Base-by-base conservation (phyloP, 2,888 invertebrate genomes). In the Resseliella maxima region DNA sequence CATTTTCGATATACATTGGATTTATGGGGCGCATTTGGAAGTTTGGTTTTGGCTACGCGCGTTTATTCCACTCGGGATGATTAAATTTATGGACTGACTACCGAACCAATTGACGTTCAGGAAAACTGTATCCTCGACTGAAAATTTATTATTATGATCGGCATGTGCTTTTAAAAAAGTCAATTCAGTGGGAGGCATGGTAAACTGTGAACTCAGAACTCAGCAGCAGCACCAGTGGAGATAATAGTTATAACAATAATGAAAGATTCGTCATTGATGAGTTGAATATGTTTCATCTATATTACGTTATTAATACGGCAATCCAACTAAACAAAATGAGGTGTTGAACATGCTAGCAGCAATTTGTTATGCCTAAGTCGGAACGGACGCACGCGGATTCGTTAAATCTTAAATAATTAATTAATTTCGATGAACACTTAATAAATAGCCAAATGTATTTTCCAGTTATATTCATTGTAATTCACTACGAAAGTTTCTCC, bases 381-480 rank as follows among this genome's bases (percentile, higher is more conserved):
- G n/a, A 83, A 83, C 83, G 38, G 83, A 38, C 83, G 83, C 38
- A 21, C 18, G 24, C 64, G 50, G 21, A 59, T 59, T 18, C 36
- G 5, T 12, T 36, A 3, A 36, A 83, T 83, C 36, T 83, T 83
- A 24, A 83, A 83, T 83, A 83, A 83, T 83, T 83, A 83, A 83
- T 83, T 83, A 38, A 83, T 83, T 83, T 83, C 83, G 83, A 83
- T 83, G 83, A 83, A 83, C 83, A 83, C 83, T 83, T 83, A 83
- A 83, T 83, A 83, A 83, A 83, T 83, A 83, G 38, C 38, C 83
- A 38, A 83, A 83, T 38, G 38, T n/a, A 8, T 38, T 38, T 31
- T 31, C 31, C 72, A 72, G 31, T 72, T 72, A 72, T 27, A n/a
- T 72, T 72, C 1, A 72, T 31, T 72, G 31, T 59, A 31, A 31